Percentiles rank a stretch among this genome's conserved stretches.
Evolutionary conservation across 2,797 vertebrate species (phyloP).

Genomic region (Ctenopoma multispine): DNA sequence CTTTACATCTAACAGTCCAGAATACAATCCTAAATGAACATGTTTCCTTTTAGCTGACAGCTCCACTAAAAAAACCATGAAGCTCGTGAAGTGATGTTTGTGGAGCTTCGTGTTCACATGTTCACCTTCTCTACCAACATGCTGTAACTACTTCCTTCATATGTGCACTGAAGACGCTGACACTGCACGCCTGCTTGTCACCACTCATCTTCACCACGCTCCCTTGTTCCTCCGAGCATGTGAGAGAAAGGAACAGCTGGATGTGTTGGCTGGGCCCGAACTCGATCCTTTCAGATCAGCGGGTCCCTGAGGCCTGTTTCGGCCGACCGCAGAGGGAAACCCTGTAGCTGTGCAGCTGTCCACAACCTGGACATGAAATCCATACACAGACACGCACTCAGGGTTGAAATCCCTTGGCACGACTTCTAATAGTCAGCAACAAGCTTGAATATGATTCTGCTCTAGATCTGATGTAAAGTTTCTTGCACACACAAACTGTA

Average conservation of each 20-base stretch:
- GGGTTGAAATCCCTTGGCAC: constrained; percentile 26
- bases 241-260: constrained; percentile 84
- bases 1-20: not conserved
- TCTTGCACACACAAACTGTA: constrained; percentile 30
- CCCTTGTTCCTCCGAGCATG: constrained; percentile 27
- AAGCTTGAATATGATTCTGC: constrained; percentile 14
- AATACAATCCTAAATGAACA: no score
- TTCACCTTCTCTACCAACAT: not conserved
- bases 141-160: not conserved
- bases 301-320: constrained; percentile 70
- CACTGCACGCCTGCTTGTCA: constrained; percentile 12
- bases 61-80: no score
- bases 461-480: constrained; percentile 23
- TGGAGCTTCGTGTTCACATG: not conserved
- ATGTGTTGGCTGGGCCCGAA: constrained; percentile 69
- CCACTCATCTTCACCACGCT: constrained; percentile 30
- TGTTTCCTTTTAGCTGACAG: no score
- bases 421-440: constrained; percentile 37
- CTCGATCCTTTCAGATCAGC: constrained; percentile 68
- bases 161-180: constrained; percentile 22
- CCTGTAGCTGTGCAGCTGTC: constrained; percentile 77
- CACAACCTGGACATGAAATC: constrained; percentile 38
- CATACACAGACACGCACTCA: constrained; percentile 10
- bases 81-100: not conserved
- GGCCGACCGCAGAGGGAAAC: constrained; percentile 42